Conservation (phyloP, 2,113 vertebrate species). For the Alligator sinensis region DNA sequence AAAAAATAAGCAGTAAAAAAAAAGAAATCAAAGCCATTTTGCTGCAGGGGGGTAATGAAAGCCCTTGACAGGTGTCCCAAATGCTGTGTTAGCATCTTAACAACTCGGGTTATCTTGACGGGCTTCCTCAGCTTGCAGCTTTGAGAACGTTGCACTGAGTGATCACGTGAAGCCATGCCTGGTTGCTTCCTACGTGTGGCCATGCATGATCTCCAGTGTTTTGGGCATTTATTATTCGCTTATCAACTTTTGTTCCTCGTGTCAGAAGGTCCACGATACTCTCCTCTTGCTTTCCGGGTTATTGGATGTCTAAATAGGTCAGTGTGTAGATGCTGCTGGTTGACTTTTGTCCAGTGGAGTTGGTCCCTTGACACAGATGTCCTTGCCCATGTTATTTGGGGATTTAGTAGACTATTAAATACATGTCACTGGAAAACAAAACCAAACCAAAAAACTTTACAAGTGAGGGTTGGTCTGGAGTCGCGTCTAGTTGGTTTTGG, state of each 20-base stretch:
- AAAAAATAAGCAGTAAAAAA: not conserved
- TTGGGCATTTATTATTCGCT: fast-evolving
- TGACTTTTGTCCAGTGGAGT: not conserved
- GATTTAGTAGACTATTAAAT: not conserved
- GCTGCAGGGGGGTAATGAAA: not conserved
- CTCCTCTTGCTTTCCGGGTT: not conserved
- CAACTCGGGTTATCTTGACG: not conserved
- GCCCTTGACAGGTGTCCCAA: not conserved
- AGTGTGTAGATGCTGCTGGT: not conserved
- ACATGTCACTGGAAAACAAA: not conserved
- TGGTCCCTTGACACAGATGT: fast-evolving
- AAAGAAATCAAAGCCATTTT: no score
- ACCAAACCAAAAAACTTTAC: not conserved
- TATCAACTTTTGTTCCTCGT: not conserved
- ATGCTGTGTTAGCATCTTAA: not conserved
- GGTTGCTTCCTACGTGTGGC: not conserved
- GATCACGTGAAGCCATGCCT: fast-evolving
- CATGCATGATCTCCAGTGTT: not conserved
- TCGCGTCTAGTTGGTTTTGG: not conserved
- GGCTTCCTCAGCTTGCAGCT: not conserved
- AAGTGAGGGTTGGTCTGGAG: not conserved
- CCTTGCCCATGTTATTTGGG: not conserved
- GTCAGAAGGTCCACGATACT: not conserved
- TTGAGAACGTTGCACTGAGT: fast-evolving
- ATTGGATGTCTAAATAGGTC: not conserved